A percentile compares a stretch with the other conserved stretches of the same genome.
phyloP scores from a whole-genome alignment of 2,888 invertebrate species.

The Boloria selene region DNA sequence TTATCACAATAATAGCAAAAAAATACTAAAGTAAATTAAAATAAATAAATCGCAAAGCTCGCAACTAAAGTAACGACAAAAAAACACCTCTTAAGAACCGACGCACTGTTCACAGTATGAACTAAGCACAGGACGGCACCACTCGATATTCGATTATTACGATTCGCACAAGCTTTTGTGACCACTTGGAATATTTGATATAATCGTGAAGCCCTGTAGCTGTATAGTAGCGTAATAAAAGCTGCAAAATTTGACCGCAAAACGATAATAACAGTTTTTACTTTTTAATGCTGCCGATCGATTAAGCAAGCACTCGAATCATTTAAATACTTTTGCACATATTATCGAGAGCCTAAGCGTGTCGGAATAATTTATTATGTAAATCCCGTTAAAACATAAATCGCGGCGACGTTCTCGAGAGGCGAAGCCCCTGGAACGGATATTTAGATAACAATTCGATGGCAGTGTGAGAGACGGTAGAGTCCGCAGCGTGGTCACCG shows the following conservation, averaged over 20 bases:
- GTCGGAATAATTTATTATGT: slow-evolving; percentile 48
- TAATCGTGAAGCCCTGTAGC: slow-evolving; percentile 52
- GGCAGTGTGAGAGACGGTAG: slow-evolving; percentile 75
- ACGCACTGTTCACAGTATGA: slow-evolving; percentile 73
- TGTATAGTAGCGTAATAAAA: slow-evolving; percentile 67
- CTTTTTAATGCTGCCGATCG: slow-evolving; percentile 79
- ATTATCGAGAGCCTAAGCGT: slow-evolving; percentile 51
- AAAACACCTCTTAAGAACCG: slow-evolving; percentile 68
- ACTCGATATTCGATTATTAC: slow-evolving; percentile 53
- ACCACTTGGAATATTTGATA: slow-evolving; percentile 51
- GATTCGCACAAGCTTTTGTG: slow-evolving; percentile 52
- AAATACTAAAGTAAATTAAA: slow-evolving; percentile 58
- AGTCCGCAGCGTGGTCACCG: slow-evolving; percentile 74
- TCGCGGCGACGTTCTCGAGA: slow-evolving; percentile 64
- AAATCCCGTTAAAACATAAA: slow-evolving; percentile 46
- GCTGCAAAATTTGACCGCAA: slow-evolving; percentile 64
- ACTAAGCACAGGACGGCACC: slow-evolving; percentile 78
- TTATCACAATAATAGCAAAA: slow-evolving; percentile 71
- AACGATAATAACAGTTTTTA: slow-evolving; percentile 72
- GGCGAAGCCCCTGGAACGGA: slow-evolving; percentile 66
- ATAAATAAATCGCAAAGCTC: slow-evolving; percentile 64
- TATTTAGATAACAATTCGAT: slow-evolving; percentile 72
- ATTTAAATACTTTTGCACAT: slow-evolving; percentile 60
- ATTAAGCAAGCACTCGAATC: slow-evolving; percentile 66
- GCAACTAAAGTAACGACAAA: slow-evolving; percentile 68